Evolutionary conservation across 2,888 invertebrate species (phyloP), one percentile per base, ranked within the genome.

Genomic region (Rosalia funebris): DNA sequence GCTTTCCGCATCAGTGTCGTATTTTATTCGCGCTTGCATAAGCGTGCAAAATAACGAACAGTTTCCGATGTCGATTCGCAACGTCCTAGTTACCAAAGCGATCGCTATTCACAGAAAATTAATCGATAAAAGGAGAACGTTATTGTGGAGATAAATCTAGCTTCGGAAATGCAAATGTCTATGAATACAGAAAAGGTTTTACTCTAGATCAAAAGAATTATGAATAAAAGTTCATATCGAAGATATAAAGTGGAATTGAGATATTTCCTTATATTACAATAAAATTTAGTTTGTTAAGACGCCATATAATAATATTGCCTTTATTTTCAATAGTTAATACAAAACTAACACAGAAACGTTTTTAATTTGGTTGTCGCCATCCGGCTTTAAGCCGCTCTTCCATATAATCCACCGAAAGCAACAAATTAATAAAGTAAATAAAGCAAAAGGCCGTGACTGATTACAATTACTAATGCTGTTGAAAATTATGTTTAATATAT

Each of bases 11-110:
- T 32, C 17, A 31, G 39, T 46, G 15, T 46, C 53, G 66, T 63
- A 66, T 69, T 69, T 69, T 65, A 66, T 69, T 69, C 50, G 56
- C 62, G 66, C 66, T 66, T 63, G 65, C 65, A 66, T 60, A 64
- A 63, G 66, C 69, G 63, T 47, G 44, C 55, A 53, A 63, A 62
- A 61, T 69, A 69, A 69, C 65, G 66, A 62, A 63, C 60, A 39
- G 65, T 60, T 69, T 68, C 65, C 65, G 68, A 68, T 64, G 58
- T 54, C 59, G 62, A 62, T 46, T 65, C 63, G 57, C 25, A 31
- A 20, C 53, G 62, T 48, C 58, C 57, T 46, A 62, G 59, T 66
- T 66, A 47, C 50, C 50, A 53, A 42, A 53, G 17, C 42, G 11
- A 41, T 42, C 31, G 32, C 32, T 42, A 53, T 53, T 53, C 42